Evolutionary conservation across 2,113 vertebrate species (phyloP).

Genomic region (Noctilio leporinus): DNA sequence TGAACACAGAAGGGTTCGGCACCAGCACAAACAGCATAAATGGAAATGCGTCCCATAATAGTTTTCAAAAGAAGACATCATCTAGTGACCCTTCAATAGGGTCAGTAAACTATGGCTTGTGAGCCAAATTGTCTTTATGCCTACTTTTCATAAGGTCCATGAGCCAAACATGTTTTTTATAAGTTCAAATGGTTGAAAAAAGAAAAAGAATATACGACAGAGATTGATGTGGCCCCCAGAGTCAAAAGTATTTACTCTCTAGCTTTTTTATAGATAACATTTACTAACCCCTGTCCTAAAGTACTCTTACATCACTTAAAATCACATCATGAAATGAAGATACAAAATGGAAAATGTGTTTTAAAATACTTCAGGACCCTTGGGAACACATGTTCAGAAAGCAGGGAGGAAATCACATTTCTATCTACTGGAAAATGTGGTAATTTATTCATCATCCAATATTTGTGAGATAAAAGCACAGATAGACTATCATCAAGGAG

Average conservation of each 20-base stretch:
- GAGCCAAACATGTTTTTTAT: neutral
- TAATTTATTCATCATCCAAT: neutral
- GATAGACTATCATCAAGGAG: neutral
- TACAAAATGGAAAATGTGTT: neutral
- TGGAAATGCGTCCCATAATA: neutral
- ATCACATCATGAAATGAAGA: neutral
- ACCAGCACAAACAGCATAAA: neutral
- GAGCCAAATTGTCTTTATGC: neutral
- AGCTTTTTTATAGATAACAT: neutral
- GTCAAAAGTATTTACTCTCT: neutral
- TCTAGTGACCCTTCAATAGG: neutral
- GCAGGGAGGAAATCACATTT: neutral
- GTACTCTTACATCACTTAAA: neutral
- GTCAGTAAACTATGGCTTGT: neutral
- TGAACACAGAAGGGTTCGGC: neutral
- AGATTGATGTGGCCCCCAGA: neutral
- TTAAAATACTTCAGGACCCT: neutral
- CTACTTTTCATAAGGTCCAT: neutral
- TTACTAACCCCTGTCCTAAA: neutral
- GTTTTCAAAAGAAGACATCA: neutral
- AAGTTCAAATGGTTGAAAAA: neutral
- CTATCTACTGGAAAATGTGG: neutral
- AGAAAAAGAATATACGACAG: neutral
- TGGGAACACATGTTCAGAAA: neutral
- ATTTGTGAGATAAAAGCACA: slow-evolving; percentile 6